Conservation (phyloP, 2,888 invertebrate genomes). For the Mythimna lalbum region DNA sequence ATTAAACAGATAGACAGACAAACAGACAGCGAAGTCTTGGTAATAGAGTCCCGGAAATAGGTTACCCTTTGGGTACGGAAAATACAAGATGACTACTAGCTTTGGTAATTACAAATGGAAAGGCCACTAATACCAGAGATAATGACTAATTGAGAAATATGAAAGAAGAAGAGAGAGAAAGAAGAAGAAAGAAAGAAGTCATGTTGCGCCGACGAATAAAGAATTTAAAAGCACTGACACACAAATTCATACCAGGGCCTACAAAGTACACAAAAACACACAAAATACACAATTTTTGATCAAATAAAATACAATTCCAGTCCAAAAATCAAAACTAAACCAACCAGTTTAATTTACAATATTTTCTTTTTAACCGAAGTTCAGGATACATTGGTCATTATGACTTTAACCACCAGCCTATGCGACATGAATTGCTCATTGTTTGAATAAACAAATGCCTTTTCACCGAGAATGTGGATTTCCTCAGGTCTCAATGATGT, state of each 20-base stretch:
- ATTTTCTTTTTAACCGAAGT: not conserved
- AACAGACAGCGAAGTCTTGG: too few relatives aligned
- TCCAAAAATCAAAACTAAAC: constrained; percentile 9
- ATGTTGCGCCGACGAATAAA: not conserved
- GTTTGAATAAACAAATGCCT: constrained; percentile 54
- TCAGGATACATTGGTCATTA: constrained; percentile 4
- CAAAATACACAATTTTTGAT: not conserved
- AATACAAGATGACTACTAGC: too few relatives aligned
- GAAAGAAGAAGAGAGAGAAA: not conserved
- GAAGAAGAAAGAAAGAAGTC: too few relatives aligned
- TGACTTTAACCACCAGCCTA: not conserved
- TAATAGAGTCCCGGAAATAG: too few relatives aligned
- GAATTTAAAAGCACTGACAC: too few relatives aligned
- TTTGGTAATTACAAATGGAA: too few relatives aligned
- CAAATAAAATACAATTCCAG: constrained; percentile 1
- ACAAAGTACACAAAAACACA: not conserved
- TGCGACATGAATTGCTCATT: constrained; percentile 60
- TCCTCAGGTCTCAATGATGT: constrained; percentile 49
- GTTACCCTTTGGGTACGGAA: too few relatives aligned
- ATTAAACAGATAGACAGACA: too few relatives aligned
- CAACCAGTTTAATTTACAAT: constrained; percentile 4
- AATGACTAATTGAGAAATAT: not conserved
- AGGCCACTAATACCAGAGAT: not conserved
- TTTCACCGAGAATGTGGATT: constrained; percentile 49
- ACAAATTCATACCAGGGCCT: not conserved